phyloP scores from a whole-genome alignment of 1,140 invertebrate genomes.

The Micrasema longulum region DNA sequence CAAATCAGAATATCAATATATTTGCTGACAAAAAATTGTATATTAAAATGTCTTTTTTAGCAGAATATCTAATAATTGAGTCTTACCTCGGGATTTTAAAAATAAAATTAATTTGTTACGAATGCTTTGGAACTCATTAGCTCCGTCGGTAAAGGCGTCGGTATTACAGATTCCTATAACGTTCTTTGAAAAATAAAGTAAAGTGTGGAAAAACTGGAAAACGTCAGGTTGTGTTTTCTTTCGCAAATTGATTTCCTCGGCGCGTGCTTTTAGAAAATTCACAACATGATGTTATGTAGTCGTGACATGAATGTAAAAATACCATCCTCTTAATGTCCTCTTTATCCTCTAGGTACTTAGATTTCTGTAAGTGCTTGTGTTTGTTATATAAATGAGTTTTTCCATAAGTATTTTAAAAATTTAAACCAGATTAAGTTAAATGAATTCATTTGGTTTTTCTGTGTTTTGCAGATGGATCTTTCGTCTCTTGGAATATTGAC shows the following conservation, averaged over 20 bases:
- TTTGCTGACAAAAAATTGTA: not conserved
- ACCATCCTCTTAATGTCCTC: slow-evolving; percentile 20
- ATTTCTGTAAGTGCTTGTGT: slow-evolving; percentile 23
- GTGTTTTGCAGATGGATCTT: slow-evolving; percentile 47
- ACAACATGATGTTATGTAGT: slow-evolving; percentile 27
- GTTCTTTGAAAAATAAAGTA: not conserved
- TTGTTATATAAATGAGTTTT: slow-evolving; percentile 5
- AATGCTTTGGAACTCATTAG: slow-evolving; percentile 18
- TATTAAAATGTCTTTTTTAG: not conserved
- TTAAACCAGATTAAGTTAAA: slow-evolving; percentile 1
- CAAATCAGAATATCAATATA: no score
- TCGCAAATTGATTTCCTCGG: slow-evolving; percentile 32
- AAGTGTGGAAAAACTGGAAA: slow-evolving; percentile 30
- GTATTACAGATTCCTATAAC: slow-evolving; percentile 25
- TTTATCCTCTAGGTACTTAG: slow-evolving; percentile 25
- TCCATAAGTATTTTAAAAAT: slow-evolving; percentile 3
- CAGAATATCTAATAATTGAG: no score
- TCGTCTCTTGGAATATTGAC: slow-evolving; percentile 22
- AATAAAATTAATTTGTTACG: not conserved
- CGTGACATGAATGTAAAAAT: slow-evolving; percentile 30
- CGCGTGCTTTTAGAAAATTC: slow-evolving; percentile 35
- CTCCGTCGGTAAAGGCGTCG: not conserved
- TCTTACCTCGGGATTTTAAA: no score
- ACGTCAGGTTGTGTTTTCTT: slow-evolving; percentile 17
- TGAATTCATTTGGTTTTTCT: not conserved